Conservation (phyloP, 2,113 vertebrate species). For the Cacatua alba region DNA sequence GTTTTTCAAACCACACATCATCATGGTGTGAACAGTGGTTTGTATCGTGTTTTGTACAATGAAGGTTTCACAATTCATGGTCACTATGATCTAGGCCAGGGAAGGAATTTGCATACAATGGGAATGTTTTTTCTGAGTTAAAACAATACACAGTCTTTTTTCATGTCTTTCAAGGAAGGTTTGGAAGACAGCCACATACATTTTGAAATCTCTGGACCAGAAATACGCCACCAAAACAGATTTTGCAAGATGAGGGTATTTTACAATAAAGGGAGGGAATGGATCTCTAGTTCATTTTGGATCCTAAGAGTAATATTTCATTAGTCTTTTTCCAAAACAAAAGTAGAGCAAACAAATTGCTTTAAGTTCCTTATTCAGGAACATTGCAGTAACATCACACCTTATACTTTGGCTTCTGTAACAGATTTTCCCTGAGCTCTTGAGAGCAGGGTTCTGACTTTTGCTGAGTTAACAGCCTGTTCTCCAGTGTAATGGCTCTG, state of each 20-base stretch:
- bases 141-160: neutral
- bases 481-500: neutral
- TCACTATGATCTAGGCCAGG: neutral
- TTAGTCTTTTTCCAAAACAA: neutral
- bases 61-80: neutral
- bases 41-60: neutral
- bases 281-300: neutral
- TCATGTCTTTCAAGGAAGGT: neutral
- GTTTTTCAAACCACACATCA: neutral
- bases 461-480: neutral
- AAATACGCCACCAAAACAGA: neutral
- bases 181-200: neutral
- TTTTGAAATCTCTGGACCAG: conserved; percentile 51
- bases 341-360: neutral
- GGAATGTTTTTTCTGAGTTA: neutral
- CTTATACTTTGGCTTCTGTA: neutral
- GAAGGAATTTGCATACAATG: neutral
- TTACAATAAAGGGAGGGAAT: neutral
- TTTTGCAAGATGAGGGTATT: neutral
- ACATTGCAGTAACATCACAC: neutral
- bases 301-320: neutral
- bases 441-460: neutral
- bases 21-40: neutral
- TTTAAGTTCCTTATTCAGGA: neutral
- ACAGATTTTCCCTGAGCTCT: neutral